Percentiles rank a stretch among this genome's conserved stretches.
Evolutionary conservation across 2,797 vertebrate genomes (phyloP).

Genomic region (Sebastolobus altivelis): DNA sequence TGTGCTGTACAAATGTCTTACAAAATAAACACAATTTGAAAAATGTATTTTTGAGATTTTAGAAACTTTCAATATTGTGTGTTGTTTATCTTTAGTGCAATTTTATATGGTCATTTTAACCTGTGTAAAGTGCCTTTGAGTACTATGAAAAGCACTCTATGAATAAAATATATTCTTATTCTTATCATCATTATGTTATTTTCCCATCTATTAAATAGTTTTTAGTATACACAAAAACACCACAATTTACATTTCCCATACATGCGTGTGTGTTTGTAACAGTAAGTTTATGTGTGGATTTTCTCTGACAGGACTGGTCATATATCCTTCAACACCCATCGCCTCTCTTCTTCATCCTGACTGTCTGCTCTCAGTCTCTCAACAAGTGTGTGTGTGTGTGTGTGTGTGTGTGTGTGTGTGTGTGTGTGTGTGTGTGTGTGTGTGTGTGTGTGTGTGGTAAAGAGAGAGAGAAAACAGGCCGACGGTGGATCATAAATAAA

Average conservation of each 20-base stretch:
- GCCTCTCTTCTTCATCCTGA: slow-evolving; percentile 18
- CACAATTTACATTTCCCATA: not conserved
- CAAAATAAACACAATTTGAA: not conserved
- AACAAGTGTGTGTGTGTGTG: slow-evolving; percentile 30
- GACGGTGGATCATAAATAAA: slow-evolving; percentile 57
- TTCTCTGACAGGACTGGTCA: slow-evolving; percentile 12
- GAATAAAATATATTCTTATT: too few species aligned
- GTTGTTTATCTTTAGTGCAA: rapidly evolving
- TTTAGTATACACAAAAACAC: not conserved
- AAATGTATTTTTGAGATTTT: not conserved
- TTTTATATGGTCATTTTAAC: too few species aligned
- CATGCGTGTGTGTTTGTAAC: not conserved
- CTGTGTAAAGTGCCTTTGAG: too few species aligned
- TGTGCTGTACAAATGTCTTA: not conserved
- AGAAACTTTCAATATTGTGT: rapidly evolving
- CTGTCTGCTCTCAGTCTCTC: slow-evolving; percentile 52
- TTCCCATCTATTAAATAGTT: not conserved
- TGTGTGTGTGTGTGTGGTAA: not conserved
- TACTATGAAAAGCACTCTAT: too few species aligned
- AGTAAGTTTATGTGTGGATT: slow-evolving; percentile 25
- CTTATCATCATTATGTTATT: too few species aligned
- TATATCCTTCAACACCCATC: slow-evolving; percentile 46
- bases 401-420: slow-evolving; percentile 12
- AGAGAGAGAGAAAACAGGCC: slow-evolving; percentile 27
- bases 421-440: not conserved